Evolutionary conservation across 2,113 vertebrate genomes (phyloP).

Genomic region (Leptocoma aspasia): DNA sequence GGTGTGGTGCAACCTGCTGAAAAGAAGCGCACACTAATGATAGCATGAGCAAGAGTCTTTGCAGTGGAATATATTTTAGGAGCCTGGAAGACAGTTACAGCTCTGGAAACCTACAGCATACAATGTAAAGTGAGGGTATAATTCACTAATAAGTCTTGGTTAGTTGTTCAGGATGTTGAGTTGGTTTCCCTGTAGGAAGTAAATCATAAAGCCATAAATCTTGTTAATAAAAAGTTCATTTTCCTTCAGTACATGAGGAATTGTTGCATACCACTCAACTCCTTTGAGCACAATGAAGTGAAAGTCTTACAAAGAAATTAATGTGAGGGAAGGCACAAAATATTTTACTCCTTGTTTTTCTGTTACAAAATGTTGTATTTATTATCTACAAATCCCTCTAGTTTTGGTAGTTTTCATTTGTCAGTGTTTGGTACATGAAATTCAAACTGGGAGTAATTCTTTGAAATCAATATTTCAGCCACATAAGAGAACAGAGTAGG

Average conservation of each 20-base stretch:
- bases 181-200: background rate
- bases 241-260: background rate
- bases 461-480: background rate
- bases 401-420: background rate
- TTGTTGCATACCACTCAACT: background rate
- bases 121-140: background rate
- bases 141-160: background rate
- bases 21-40: accelerated
- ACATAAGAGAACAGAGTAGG: background rate
- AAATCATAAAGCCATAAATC: background rate
- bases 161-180: background rate
- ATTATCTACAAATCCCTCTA: background rate
- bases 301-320: background rate
- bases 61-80: background rate
- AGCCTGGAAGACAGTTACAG: background rate
- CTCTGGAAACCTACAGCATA: background rate
- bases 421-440: background rate
- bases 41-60: background rate
- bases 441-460: background rate
- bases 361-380: background rate
- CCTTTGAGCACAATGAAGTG: background rate
- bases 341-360: background rate
- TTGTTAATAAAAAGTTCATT: background rate
- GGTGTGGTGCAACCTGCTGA: background rate
- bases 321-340: background rate